Evolutionary conservation across 2,888 invertebrate genomes (phyloP).

Genomic region (Anarsia innoxiella): DNA sequence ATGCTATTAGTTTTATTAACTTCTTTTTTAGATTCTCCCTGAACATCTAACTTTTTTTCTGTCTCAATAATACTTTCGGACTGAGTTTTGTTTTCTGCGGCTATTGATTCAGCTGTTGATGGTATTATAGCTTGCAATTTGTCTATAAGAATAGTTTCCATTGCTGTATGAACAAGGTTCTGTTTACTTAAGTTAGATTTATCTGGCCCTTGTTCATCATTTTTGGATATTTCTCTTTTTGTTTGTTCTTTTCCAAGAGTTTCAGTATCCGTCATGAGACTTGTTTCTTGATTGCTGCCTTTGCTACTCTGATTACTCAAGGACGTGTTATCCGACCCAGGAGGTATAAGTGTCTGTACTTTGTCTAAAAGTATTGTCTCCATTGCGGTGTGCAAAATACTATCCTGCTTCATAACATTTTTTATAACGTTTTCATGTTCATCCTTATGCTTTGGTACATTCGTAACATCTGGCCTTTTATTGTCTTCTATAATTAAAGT

Average conservation of each 20-base stretch:
- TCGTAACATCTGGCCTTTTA: too few relatives aligned
- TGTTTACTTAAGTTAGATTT: too few relatives aligned
- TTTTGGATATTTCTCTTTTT: not conserved
- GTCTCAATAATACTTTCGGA: not conserved
- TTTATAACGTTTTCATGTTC: conserved; percentile 43
- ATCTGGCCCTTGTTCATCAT: not conserved
- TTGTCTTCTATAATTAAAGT: not conserved
- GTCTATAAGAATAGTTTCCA: conserved; percentile 74
- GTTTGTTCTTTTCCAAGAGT: not conserved
- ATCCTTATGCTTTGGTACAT: too few relatives aligned
- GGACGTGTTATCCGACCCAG: conserved; percentile 9
- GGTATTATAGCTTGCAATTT: conserved; percentile 63
- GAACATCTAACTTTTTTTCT: not conserved
- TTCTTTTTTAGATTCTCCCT: not conserved
- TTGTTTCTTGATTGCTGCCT: not conserved
- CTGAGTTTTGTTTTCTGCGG: too few relatives aligned
- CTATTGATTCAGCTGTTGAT: too few relatives aligned
- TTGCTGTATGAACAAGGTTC: conserved; percentile 73
- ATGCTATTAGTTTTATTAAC: conserved; percentile 38
- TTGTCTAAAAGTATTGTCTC: conserved; percentile 67
- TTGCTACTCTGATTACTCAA: not conserved
- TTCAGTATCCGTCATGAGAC: not conserved
- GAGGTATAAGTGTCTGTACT: conserved; percentile 41
- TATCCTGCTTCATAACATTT: conserved; percentile 60
- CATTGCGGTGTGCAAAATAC: conserved; percentile 55